Base-by-base conservation (phyloP, 2,888 invertebrate species). In the Phalangium opilio region DNA sequence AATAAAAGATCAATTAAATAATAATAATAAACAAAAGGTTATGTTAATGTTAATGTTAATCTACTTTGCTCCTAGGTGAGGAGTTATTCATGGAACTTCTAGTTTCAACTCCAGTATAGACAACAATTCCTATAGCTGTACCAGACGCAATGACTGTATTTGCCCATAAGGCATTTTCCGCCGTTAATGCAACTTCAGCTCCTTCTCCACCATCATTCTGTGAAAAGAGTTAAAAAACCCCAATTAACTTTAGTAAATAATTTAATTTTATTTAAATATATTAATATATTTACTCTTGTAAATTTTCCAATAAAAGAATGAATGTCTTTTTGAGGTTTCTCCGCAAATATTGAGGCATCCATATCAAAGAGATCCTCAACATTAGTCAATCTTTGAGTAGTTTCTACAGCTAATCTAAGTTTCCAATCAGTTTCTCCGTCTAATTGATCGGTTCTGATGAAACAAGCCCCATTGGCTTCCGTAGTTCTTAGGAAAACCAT, bases 1-100 rank as follows among this genome's bases (percentile, higher is more conserved):
- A 32, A 27, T 27, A n/a, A n/a, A n/a, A n/a, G n/a, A n/a, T n/a
- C n/a, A n/a, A n/a, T n/a, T n/a, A n/a, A n/a, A n/a, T n/a, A n/a
- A n/a, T n/a, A n/a, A n/a, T n/a, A n/a, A n/a, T n/a, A n/a, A n/a
- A n/a, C n/a, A n/a, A n/a, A n/a, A n/a, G n/a, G n/a, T n/a, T n/a
- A n/a, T n/a, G n/a, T n/a, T n/a, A n/a, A n/a, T n/a, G n/a, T n/a
- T n/a, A n/a, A n/a, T n/a, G n/a, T n/a, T n/a, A n/a, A n/a, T n/a
- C n/a, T 55, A 93, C 83, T 75, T 99, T 98, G 20, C 90, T 91
- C 48, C 91, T 77, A 0, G 96, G 93, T 41, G 81, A 78, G 0
- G 91, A 90, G 64, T 96, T 96, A 70, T 99, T 99, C 96, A 99
- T 98, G 11, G 95, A 87, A 57, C 90, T 87, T 56, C 96, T 75